A percentile compares a stretch with the other conserved stretches of the same genome.
These are phyloP conservation scores for Eupleurogrammus muticus DNA, from an alignment of 2,797 vertebrate genomes.

Conservation along the genomic window DNA sequence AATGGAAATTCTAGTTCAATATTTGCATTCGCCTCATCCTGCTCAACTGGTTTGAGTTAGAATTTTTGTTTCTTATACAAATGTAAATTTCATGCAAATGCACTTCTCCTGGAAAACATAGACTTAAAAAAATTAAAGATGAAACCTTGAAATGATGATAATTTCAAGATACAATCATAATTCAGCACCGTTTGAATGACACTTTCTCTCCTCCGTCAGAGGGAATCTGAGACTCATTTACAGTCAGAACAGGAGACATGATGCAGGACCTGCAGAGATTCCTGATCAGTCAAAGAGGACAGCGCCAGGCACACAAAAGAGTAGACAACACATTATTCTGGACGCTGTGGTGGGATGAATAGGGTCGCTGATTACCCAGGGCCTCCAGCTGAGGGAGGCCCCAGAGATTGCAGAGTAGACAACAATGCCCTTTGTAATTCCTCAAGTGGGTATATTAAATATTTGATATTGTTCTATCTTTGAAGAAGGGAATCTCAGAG, in stretches of 20 bases:
- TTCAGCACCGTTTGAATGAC: neutral
- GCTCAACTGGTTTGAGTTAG: slow-evolving; percentile 67
- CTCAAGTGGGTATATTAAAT: slow-evolving; percentile 39
- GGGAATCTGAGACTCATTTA: neutral
- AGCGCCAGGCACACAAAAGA: slow-evolving; percentile 33
- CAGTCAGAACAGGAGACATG: slow-evolving; percentile 14
- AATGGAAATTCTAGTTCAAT: slow-evolving; percentile 67
- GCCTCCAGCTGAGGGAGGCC: slow-evolving; percentile 51
- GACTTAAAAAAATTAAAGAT: slow-evolving; percentile 17
- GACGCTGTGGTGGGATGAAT: slow-evolving; percentile 47
- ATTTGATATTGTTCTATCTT: slow-evolving; percentile 30
- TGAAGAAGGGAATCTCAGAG: neutral
- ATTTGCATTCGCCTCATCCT: slow-evolving; percentile 73
- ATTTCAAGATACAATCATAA: neutral
- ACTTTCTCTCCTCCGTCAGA: neutral
- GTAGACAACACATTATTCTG: slow-evolving; percentile 52
- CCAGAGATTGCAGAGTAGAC: slow-evolving; percentile 27
- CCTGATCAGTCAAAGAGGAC: slow-evolving; percentile 14
- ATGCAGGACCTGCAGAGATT: slow-evolving; percentile 32
- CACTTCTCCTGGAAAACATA: slow-evolving; percentile 22
- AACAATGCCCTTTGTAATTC: slow-evolving; percentile 57
- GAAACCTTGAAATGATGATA: slow-evolving; percentile 1
- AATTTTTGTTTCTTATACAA: slow-evolving; percentile 23
- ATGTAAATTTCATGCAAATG: slow-evolving; percentile 63
- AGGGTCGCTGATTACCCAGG: slow-evolving; percentile 39